phyloP scores from a whole-genome alignment of 2,888 invertebrate genomes.

The Petrolisthes cinctipes region DNA sequence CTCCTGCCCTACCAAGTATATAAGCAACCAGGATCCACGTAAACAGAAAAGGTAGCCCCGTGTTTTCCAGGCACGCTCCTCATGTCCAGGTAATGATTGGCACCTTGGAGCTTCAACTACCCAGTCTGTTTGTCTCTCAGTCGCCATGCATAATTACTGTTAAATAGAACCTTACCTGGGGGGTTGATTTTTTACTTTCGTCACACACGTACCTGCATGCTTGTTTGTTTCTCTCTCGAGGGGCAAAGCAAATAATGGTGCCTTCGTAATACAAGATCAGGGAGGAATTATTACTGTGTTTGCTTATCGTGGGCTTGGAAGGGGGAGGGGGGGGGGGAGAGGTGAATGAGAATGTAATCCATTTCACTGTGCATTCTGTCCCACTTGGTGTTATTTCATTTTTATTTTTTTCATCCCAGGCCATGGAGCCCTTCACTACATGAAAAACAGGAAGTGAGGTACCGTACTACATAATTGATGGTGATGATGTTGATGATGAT shows the following conservation, averaged over 20 bases:
- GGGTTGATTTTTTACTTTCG: not conserved
- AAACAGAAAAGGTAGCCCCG: not conserved
- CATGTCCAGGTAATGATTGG: not conserved
- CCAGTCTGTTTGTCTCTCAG: not conserved
- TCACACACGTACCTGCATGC: not conserved
- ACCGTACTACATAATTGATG: too few species aligned
- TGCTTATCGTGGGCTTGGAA: too few species aligned
- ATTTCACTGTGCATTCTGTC: too few species aligned
- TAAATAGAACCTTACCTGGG: conserved; percentile 7
- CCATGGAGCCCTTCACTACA: too few species aligned
- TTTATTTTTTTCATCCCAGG: too few species aligned
- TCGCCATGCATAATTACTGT: conserved; percentile 1
- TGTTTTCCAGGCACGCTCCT: not conserved
- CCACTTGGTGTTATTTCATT: too few species aligned
- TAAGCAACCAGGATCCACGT: not conserved
- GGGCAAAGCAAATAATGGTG: not conserved
- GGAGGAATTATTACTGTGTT: too few species aligned
- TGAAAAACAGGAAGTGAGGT: too few species aligned
- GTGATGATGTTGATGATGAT: too few species aligned
- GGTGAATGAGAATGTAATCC: too few species aligned
- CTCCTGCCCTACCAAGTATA: too few species aligned
- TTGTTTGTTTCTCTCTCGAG: not conserved
- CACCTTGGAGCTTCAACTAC: not conserved
- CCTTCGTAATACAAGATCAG: not conserved
- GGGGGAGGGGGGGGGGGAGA: too few species aligned